Evolutionary conservation across 2,888 invertebrate species (phyloP).

Genomic region (Branchipolynoe longqiensis): DNA sequence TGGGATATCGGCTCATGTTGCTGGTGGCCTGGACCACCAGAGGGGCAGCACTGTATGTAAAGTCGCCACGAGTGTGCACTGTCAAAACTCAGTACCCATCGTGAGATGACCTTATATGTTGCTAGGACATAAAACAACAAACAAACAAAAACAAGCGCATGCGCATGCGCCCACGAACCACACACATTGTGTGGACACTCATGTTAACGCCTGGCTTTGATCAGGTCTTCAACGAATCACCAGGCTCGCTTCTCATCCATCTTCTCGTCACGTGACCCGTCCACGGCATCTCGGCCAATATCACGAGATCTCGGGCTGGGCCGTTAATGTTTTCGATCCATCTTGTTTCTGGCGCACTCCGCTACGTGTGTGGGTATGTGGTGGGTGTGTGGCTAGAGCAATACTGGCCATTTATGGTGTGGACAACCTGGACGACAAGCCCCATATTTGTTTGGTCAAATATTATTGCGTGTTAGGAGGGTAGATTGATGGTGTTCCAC

Average conservation of each 20-base stretch:
- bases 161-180: neutral
- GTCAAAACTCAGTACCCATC: too few species aligned
- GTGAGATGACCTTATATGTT: too few species aligned
- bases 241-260: slow-evolving; percentile 54
- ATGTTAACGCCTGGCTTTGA: slow-evolving; percentile 23
- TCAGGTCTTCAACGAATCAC: slow-evolving; percentile 28
- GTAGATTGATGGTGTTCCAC: slow-evolving; percentile 10
- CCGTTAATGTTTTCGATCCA: slow-evolving; percentile 53
- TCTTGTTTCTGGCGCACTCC: slow-evolving; percentile 30
- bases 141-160: too few species aligned
- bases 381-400: neutral
- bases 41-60: too few species aligned
- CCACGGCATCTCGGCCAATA: slow-evolving; percentile 50
- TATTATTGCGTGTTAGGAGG: slow-evolving; percentile 35
- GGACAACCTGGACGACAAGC: neutral
- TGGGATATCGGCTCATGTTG: too few species aligned
- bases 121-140: too few species aligned
- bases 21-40: too few species aligned
- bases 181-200: slow-evolving; percentile 19
- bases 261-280: slow-evolving; percentile 57
- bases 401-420: slow-evolving; percentile 5
- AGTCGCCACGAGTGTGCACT: too few species aligned
- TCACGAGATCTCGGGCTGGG: slow-evolving; percentile 37
- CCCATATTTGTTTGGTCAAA: slow-evolving; percentile 52
- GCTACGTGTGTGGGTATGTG: slow-evolving; percentile 11